Evolutionary conservation across 1,140 invertebrate species (phyloP), one percentile per base, ranked within the genome.

Genomic region (Zophobas atratus): DNA sequence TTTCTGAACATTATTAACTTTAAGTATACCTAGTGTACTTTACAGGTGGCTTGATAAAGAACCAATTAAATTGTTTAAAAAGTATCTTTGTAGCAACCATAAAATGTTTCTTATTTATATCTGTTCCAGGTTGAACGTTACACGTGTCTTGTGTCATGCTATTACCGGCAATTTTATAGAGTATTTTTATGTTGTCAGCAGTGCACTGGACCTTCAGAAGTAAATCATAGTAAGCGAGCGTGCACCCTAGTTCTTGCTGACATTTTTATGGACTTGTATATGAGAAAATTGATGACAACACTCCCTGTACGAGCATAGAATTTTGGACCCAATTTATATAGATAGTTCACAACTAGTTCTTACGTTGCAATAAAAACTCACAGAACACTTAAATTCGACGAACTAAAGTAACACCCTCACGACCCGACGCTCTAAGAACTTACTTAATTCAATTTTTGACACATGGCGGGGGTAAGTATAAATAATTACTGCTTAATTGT

Each of bases 191-290:
- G n/a, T 51, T 55, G 71, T 55, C 71, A 73, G 71, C 71, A 73
- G 33, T 73, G 71, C 39, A 43, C 33, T 38, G 6, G 3, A 8
- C 2, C 56, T 60, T 39, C 43, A 46, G 6, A 4, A 67, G 60
- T 67, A 67, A 67, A 67, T 67, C 60, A 67, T 67, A 67, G 56
- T 67, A 51, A 51, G 49, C 4, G 60, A 67, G 35, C 49, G 49
- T 4, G 49, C 38, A 39, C 60, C 2, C 60, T 35, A 38, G 8
- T 55, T 73, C 39, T 4, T 73, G 51, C 55, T 53, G 71, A 73
- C 71, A 73, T 41, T 73, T 73, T 73, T 73, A 73, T 56, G 36
- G 51, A 73, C 71, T 56, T 73, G 71, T 73, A 41, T 73, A 55
- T 39, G 49, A 72, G 34, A 55, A 73, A 73, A 73, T 56, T 73